Evolutionary conservation across 2,797 vertebrate species (phyloP), one percentile per base, ranked within the genome.

Genomic region (Scarus forsteni): DNA sequence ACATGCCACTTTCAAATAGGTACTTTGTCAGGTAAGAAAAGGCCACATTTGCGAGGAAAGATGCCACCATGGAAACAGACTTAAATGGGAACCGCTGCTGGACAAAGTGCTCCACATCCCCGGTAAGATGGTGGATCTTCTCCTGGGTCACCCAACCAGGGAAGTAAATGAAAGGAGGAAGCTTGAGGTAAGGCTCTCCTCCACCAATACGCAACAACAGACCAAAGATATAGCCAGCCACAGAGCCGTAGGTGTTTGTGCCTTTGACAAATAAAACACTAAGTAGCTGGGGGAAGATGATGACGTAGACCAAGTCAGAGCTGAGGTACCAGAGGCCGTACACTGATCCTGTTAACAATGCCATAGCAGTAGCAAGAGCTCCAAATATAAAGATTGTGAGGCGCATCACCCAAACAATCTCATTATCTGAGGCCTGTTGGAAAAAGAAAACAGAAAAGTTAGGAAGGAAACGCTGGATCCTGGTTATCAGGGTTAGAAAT

Each of bases 241-340:
- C 94, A 0, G 98, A 98, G 65, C 98, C 98, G 0, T 99, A 99
- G 0, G 98, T 99, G 76, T 99, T 99, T 43, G 98, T 99, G 66
- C 96, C 96, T 85, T 98, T 98, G 79, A 99, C 63, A 36, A 99
- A 99, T 0, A 99, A 90, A 70, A 99, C 98, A 42, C 96, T 97
- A 34, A 99, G 89, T 5, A 99, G 96, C 77, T 99, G 98, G 1
- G 98, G 98, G 81, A 99, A 99, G 91, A 99, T 98, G 90, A 99
- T 96, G 89, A 99, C 97, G 71, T 99, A 99, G 56, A 99, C 96
- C 8, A 99, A 93, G 88, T 99, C 98, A 1, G 98, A 99, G 87
- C 98, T 99, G 75, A 99, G 95, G 92, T 98, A 99, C 98, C 98
- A 99, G 70, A 99, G 94, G 49, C 98, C 98, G 0, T 99, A 99